Percentiles rank a stretch among this genome's conserved stretches.
Conservation (phyloP, 2,888 invertebrate genomes). For the Epistrophella euchroma region DNA sequence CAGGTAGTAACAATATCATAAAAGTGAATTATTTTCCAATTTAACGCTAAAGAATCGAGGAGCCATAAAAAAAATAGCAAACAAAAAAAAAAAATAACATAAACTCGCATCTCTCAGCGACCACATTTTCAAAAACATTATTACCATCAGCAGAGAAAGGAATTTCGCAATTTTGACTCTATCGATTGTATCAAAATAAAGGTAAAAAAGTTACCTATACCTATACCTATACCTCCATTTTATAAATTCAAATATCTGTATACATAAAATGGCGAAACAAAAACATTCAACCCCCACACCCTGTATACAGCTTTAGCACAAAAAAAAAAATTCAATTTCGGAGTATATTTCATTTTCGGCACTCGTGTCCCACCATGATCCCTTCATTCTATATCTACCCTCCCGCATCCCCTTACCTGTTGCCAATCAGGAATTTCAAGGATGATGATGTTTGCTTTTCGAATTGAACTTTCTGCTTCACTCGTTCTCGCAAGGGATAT, state of each 20-base stretch:
- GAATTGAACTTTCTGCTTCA: slow-evolving; percentile 43
- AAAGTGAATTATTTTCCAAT: slow-evolving; percentile 64
- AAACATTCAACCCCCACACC: slow-evolving; percentile 2
- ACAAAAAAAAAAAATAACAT: background rate
- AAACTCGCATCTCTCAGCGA: background rate
- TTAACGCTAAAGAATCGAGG: slow-evolving; percentile 29
- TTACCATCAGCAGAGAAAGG: slow-evolving; percentile 20
- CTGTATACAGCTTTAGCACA: background rate
- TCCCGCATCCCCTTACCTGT: slow-evolving; percentile 51
- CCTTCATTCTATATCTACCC: background rate
- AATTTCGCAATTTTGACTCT: slow-evolving; percentile 59
- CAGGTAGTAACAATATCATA: slow-evolving; percentile 39
- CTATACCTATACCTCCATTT: slow-evolving; percentile 5
- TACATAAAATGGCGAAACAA: slow-evolving; percentile 26
- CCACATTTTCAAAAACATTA: slow-evolving; percentile 7
- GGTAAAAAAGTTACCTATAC: slow-evolving; percentile 10
- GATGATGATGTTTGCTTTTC: slow-evolving; percentile 44
- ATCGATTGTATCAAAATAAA: slow-evolving; percentile 57
- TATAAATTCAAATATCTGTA: slow-evolving; percentile 23
- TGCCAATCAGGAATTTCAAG: slow-evolving; percentile 62
- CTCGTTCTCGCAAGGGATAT: slow-evolving; percentile 6
- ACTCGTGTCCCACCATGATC: background rate
- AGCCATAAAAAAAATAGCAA: background rate
- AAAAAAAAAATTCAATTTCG: slow-evolving; percentile 31
- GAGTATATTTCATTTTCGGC: slow-evolving; percentile 1